phyloP scores from a whole-genome alignment of 2,888 invertebrate genomes.

The Dryadula phaetusa region DNA sequence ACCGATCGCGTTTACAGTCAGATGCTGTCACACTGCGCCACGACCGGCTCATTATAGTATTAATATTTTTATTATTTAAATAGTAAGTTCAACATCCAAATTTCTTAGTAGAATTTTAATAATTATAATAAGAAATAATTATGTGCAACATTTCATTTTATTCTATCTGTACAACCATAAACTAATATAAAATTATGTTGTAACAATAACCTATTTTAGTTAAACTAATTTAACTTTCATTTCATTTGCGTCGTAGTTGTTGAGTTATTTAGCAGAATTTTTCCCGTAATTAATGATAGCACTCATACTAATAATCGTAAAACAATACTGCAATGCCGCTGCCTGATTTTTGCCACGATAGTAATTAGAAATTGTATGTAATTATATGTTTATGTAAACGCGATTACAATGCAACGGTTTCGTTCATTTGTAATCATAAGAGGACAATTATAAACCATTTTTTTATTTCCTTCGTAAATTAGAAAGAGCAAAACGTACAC shows the following conservation, averaged over 20 bases:
- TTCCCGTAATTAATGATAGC: constrained; percentile 52
- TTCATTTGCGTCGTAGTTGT: constrained; percentile 4
- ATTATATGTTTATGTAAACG: constrained; percentile 42
- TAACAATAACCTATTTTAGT: background rate
- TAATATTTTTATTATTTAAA: too few species aligned
- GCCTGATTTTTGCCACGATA: constrained; percentile 57
- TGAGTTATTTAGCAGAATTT: constrained; percentile 32
- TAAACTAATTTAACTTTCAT: constrained; percentile 16
- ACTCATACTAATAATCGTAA: constrained; percentile 50
- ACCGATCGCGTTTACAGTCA: too few species aligned
- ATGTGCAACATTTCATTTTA: too few species aligned
- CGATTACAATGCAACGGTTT: constrained; percentile 40
- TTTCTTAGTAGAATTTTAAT: too few species aligned
- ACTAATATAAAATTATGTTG: background rate
- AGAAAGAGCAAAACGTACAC: background rate
- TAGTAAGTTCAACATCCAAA: too few species aligned
- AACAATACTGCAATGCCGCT: constrained; percentile 54
- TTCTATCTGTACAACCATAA: background rate
- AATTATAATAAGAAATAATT: too few species aligned
- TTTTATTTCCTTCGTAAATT: background rate
- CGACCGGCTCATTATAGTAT: too few species aligned
- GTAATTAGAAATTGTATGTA: constrained; percentile 52
- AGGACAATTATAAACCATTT: constrained; percentile 22
- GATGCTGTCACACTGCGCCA: too few species aligned
- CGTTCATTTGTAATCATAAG: constrained; percentile 34